phyloP scores from a whole-genome alignment of 1,140 invertebrate species.

The Zaprionus capensis region DNA sequence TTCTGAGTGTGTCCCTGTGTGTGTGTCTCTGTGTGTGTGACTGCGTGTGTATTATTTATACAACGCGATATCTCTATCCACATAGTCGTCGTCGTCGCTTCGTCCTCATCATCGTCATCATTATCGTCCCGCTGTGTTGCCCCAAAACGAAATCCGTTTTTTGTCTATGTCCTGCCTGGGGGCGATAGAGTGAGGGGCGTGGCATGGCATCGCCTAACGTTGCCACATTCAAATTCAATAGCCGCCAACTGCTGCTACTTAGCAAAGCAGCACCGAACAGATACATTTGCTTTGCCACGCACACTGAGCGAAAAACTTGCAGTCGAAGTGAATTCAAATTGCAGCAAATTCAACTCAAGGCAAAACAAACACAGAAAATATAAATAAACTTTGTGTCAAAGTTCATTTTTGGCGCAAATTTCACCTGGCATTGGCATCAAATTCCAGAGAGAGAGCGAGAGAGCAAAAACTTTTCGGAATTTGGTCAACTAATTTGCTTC shows the following conservation, averaged over 20 bases:
- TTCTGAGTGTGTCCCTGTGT: slow-evolving; percentile 29
- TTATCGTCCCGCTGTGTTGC: slow-evolving; percentile 23
- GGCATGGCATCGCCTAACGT: slow-evolving; percentile 18
- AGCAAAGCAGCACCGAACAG: slow-evolving; percentile 26
- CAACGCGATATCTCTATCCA: slow-evolving; percentile 2
- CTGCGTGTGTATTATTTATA: slow-evolving; percentile 69
- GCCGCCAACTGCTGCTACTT: slow-evolving; percentile 54
- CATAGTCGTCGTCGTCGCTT: background rate
- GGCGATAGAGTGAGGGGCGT: background rate
- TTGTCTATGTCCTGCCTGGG: slow-evolving; percentile 14
- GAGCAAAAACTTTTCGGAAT: background rate
- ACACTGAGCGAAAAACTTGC: background rate
- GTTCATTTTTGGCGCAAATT: background rate
- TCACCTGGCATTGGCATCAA: background rate
- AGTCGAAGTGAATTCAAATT: background rate
- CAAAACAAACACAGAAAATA: background rate
- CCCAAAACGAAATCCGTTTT: slow-evolving; percentile 20
- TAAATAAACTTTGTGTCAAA: background rate
- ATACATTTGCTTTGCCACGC: slow-evolving; percentile 46
- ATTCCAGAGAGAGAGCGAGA: background rate
- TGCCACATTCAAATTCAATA: slow-evolving; percentile 69
- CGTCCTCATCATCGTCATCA: slow-evolving; percentile 14
- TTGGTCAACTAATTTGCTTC: background rate
- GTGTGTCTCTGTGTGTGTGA: slow-evolving; percentile 41
- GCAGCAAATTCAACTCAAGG: background rate